Evolutionary conservation across 2,797 vertebrate genomes (phyloP), one percentile per base, ranked within the genome.

Genomic region (Hyperoplus lanceolatus): DNA sequence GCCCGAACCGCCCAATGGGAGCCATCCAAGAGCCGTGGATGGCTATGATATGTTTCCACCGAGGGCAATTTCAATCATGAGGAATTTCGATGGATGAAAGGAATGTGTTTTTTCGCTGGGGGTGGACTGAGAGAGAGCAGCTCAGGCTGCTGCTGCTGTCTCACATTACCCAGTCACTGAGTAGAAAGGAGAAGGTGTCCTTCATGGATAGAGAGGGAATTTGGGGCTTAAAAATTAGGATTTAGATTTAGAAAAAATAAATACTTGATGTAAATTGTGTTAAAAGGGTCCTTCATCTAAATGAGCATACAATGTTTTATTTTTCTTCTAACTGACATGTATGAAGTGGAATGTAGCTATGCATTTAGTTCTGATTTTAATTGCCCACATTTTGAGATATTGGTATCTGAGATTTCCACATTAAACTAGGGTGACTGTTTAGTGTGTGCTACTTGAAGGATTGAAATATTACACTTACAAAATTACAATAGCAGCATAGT

Each of bases 11-110:
- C 84, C 92, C 91, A 85, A 84, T 77, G 89, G 86, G 90, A 94
- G 86, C 89, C 81, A 84, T 92, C 94, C 92, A 92, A 91, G 91
- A 94, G 94, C 81, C 87, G 81, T 94, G 94, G 91, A 95, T 91
- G 92, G 89, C 92, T 91, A 94, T 93, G 94, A 96, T 95, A 95
- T 87, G 92, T 90, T 91, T 92, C 90, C 93, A 93, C 93, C 93
- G 74, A 93, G 93, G 94, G 95, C 94, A 92, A 91, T 95, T 93
- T 92, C 90, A 87, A 88, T 93, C 89, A 87, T 84, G 91, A 81
- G 86, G 90, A 94, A 94, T 96, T 94, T 94, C 81, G 89, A 92
- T 90, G 92, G 91, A 94, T 94, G 92, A 94, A 94, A 91, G 87
- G 93, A 93, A 93, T 93, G 89, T 64, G 76, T 89, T 59, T 89